Evolutionary conservation across 2,797 vertebrate genomes (phyloP), one percentile per base, ranked within the genome.

Genomic region (Poeciliopsis paucimaculata): DNA sequence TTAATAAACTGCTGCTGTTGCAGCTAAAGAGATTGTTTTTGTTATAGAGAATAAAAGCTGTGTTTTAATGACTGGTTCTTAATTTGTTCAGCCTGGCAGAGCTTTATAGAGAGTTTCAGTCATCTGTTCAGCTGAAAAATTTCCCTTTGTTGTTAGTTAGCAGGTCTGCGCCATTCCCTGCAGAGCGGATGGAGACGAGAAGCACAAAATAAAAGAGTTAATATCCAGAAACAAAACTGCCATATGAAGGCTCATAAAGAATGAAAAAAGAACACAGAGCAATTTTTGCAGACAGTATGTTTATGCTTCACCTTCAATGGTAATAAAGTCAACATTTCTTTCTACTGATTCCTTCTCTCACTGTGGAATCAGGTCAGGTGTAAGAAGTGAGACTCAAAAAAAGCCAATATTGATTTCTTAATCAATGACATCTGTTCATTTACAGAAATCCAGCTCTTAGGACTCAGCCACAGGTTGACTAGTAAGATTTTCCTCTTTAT

Each of bases 61-160:
- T 5, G 28, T 73, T 77, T 73, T 60, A 84, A 81, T 78, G 77
- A 76, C 45, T 43, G 43, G 43, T 70, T 81, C 76, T 73, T 49
- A 73, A 73, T 76, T 26, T 73, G 28, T 73, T 73, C 68, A 43
- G 72, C 72, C 74, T 76, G 41, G 20, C 68, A 57, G 73, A 72
- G 39, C 34, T 72, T 72, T 75, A 75, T 31, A 28, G 60, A 51
- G 47, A 74, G 51, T 55, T 26, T 49, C 51, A 75, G 36, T 75
- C 51, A 66, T 73, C 45, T 39, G 53, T 78, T 60, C 68, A 72
- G n/a, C 46, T 20, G 23, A 60, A 6, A 66, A 71, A 49, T 78
- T n/a, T 77, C 28, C 28, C 28, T 34, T 71, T 26, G 49, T 72
- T 76, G 71, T 79, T 55, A 46, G 60, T 34, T 68, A 60, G 60